Evolutionary conservation across 2,113 vertebrate genomes (phyloP).

Genomic region (Noctilio leporinus): DNA sequence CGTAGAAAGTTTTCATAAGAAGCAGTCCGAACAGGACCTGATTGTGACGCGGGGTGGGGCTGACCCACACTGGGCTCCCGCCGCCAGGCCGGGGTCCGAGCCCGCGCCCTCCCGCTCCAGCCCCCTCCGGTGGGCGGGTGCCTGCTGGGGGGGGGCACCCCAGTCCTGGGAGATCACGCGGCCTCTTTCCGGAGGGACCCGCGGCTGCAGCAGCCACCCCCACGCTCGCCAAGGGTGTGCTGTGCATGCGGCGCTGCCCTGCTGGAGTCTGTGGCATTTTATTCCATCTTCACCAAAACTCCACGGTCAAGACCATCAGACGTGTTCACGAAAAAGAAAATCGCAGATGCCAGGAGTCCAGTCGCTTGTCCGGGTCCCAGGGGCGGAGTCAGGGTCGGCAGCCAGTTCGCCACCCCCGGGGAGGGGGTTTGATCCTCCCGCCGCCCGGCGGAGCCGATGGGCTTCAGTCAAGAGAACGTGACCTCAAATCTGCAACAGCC

Average conservation of each 20-base stretch:
- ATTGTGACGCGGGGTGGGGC: not conserved
- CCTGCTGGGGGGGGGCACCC: no score
- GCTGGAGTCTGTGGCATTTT: not conserved
- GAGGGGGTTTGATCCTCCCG: no score
- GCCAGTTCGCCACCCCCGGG: fast-evolving
- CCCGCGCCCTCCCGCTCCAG: no score
- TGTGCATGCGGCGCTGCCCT: not conserved
- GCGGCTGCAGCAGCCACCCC: not conserved
- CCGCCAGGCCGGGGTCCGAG: no score
- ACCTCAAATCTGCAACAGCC: no score
- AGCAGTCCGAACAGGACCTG: not conserved
- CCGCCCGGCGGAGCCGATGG: no score
- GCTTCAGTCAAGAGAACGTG: no score
- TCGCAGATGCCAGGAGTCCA: not conserved
- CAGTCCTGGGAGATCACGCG: no score
- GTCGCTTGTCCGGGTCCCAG: not conserved
- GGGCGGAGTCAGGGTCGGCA: not conserved
- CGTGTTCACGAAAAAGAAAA: not conserved
- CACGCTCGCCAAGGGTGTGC: not conserved
- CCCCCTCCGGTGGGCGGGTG: no score
- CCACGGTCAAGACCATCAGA: not conserved
- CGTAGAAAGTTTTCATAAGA: not conserved
- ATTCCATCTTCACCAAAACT: not conserved
- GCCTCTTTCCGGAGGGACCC: no score
- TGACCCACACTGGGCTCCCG: not conserved